These are phyloP conservation scores for Aphelenchoides fujianensis DNA, from an alignment of 1,140 invertebrate genomes.

Conservation along the genomic window DNA sequence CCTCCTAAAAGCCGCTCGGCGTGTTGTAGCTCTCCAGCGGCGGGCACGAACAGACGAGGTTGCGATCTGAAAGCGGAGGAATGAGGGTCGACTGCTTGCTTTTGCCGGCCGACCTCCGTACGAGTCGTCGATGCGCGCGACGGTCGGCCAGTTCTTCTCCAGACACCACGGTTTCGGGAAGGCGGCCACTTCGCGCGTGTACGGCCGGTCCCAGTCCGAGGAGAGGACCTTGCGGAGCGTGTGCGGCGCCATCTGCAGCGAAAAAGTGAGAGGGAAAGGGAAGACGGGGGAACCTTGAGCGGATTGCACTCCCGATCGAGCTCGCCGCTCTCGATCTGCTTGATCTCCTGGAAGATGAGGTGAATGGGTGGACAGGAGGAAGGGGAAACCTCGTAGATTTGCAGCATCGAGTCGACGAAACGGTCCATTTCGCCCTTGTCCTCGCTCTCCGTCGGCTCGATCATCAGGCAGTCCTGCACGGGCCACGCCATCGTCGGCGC, in stretches of 20 bases:
- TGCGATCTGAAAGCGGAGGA: too few species aligned
- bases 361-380: slow-evolving; percentile 51
- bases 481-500: slow-evolving; percentile 86
- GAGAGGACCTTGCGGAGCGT: slow-evolving; percentile 80
- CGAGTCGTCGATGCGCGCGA: slow-evolving; percentile 91
- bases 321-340: slow-evolving; percentile 83
- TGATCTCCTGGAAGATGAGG: slow-evolving; percentile 87
- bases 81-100: too few species aligned
- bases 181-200: slow-evolving; percentile 85
- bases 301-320: slow-evolving; percentile 83
- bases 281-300: slow-evolving; percentile 68
- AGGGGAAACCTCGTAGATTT: slow-evolving; percentile 19
- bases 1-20: too few species aligned
- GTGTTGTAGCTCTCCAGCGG: slow-evolving; percentile 30
- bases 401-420: slow-evolving; percentile 89
- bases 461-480: slow-evolving; percentile 91
- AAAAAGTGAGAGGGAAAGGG: slow-evolving; percentile 13
- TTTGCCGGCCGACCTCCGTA: too few species aligned
- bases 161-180: slow-evolving; percentile 70
- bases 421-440: slow-evolving; percentile 88
- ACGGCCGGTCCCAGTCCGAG: slow-evolving; percentile 85
- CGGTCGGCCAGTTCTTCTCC: slow-evolving; percentile 70
- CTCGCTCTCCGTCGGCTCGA: slow-evolving; percentile 98
- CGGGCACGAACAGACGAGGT: slow-evolving; percentile 86
- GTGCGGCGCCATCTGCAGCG: slow-evolving; percentile 82